Percentiles rank a stretch among this genome's conserved stretches.
Conservation (phyloP, 2,113 vertebrate species). For the Calonectris borealis region DNA sequence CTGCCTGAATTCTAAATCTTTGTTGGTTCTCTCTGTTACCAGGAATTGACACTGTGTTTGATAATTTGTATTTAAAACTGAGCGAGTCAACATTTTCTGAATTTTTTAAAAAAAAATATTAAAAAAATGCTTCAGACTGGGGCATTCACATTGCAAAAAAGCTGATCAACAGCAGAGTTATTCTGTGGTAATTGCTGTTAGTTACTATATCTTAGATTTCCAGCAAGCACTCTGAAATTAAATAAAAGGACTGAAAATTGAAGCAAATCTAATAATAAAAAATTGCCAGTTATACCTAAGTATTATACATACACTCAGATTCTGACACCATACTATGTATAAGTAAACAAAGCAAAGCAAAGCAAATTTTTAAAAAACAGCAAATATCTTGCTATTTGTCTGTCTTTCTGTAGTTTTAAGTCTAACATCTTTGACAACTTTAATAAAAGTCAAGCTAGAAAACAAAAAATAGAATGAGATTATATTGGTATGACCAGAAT, state of each 20-base stretch:
- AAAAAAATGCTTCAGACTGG: background rate
- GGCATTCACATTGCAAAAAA: background rate
- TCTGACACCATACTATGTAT: background rate
- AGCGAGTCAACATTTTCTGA: background rate
- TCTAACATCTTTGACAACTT: background rate
- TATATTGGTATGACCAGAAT: background rate
- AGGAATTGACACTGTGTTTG: background rate
- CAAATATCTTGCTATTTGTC: background rate
- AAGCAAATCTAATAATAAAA: background rate
- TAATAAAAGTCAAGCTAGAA: background rate
- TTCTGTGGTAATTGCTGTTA: background rate
- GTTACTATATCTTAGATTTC: background rate
- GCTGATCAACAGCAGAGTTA: background rate
- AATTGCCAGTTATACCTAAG: background rate
- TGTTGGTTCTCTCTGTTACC: background rate
- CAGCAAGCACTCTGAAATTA: background rate
- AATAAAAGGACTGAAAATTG: background rate
- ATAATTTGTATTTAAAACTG: background rate
- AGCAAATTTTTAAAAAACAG: background rate
- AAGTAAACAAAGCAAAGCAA: background rate
- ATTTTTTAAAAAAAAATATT: background rate
- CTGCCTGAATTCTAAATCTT: background rate
- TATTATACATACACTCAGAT: background rate
- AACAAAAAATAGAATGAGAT: background rate
- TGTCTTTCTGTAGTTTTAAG: background rate